phyloP scores from a whole-genome alignment of 2,797 vertebrate species.

The Lagocephalus sceleratus region DNA sequence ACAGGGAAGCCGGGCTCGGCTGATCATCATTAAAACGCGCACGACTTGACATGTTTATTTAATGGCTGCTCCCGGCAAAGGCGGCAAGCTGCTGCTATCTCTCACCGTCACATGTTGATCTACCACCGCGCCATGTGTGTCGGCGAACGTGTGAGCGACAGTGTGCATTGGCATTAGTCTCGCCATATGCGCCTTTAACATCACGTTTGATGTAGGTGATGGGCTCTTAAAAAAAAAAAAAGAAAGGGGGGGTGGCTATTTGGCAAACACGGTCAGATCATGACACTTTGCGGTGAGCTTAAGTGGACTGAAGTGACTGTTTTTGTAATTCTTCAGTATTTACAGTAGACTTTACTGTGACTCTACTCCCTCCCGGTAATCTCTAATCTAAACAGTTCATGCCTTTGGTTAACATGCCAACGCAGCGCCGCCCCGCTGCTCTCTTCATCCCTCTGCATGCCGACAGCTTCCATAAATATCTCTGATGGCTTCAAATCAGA shows the following conservation, averaged over 20 bases:
- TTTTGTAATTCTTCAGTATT: slow-evolving; percentile 36
- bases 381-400: slow-evolving; percentile 46
- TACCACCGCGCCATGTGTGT: slow-evolving; percentile 67
- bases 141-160: slow-evolving; percentile 15
- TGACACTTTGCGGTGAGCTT: slow-evolving; percentile 38
- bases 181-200: slow-evolving; percentile 39
- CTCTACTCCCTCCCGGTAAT: slow-evolving; percentile 33
- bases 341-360: slow-evolving; percentile 30
- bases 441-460: slow-evolving; percentile 40
- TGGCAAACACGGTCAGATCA: slow-evolving; percentile 31
- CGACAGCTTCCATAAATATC: slow-evolving; percentile 51
- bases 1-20: slow-evolving; percentile 67
- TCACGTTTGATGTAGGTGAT: slow-evolving; percentile 17
- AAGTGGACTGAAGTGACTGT: slow-evolving; percentile 35
- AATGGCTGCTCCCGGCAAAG: slow-evolving; percentile 76
- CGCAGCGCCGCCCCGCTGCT: slow-evolving; percentile 38
- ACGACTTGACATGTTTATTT: slow-evolving; percentile 80
- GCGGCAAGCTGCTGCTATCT: slow-evolving; percentile 75
- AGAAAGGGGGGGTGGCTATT: slow-evolving; percentile 2
- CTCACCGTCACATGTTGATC: slow-evolving; percentile 74
- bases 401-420: slow-evolving; percentile 41
- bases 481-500: slow-evolving; percentile 48
- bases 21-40: slow-evolving; percentile 78
- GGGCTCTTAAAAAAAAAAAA: slow-evolving; percentile 10
- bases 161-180: slow-evolving; percentile 44